phyloP scores from a whole-genome alignment of 1,140 invertebrate species.

The Eubasilissa regina region DNA sequence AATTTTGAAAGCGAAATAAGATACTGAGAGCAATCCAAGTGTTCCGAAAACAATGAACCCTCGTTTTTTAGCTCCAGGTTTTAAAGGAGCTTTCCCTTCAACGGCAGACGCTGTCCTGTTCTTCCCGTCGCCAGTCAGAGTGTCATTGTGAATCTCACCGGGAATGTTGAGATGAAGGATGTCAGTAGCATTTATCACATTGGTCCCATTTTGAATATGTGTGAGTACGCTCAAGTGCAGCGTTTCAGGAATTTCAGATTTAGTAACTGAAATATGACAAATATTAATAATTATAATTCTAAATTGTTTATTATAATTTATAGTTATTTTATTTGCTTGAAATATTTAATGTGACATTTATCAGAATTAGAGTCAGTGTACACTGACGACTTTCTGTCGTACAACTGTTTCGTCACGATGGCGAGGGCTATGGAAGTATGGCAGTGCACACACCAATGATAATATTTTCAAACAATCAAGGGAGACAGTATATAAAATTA shows the following conservation, averaged over 20 bases:
- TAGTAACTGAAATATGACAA: not conserved
- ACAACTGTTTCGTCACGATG: no score
- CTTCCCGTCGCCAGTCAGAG: not conserved
- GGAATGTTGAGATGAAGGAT: not conserved
- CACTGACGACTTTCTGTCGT: no score
- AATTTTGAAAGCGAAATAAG: slow-evolving; percentile 53
- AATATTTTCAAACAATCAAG: no score
- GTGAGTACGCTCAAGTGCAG: not conserved
- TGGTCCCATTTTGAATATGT: not conserved
- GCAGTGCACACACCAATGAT: no score
- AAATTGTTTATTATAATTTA: no score
- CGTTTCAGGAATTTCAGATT: not conserved
- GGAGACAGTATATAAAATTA: no score
- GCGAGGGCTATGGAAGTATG: no score
- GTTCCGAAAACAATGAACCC: slow-evolving; percentile 58
- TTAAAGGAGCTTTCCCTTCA: slow-evolving; percentile 11
- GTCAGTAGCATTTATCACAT: not conserved
- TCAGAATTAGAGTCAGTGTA: no score
- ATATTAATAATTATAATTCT: no score
- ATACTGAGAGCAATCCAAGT: slow-evolving; percentile 47
- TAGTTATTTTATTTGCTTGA: no score
- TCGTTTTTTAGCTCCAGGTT: slow-evolving; percentile 54
- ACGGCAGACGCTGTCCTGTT: not conserved
- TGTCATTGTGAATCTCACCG: slow-evolving; percentile 20
- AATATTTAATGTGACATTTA: no score